Base-by-base conservation (phyloP, 2,797 vertebrate genomes). In the Danio tinwini region DNA sequence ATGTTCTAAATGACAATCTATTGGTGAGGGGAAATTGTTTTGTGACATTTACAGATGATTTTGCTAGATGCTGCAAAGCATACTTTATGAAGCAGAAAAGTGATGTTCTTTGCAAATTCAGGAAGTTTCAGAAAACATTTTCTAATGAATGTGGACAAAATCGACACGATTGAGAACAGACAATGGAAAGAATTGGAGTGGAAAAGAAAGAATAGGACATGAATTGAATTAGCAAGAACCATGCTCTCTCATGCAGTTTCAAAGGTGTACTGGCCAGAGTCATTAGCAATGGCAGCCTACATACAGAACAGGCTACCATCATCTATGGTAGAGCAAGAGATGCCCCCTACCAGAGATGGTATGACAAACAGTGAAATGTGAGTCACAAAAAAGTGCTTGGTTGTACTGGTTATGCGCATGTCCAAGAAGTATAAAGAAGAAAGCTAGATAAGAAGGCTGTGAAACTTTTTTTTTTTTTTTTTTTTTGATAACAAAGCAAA, bases 41-140 rank as follows among this genome's bases (percentile, higher is more conserved):
- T 84, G 80, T 88, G 37, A 84, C 83, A 8, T 88, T 88, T 7
- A 88, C 79, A 9, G 80, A 87, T 85, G 83, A 86, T 2, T 87
- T 56, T 6, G 84, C 78, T 0, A 76, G 80, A 78, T 85, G 70
- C 29, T 59, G 70, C n/a, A 45, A 72, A 8, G n/a, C 72, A 16
- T 72, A 56, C 52, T 58, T 72, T 3, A 40, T 58, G 53, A 72
- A 72, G 17, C 68, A 71, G 5, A 71, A 87, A 10, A 80, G 9
- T 84, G 71, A 89, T 4, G 83, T 78, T 0, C 39, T 80, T 0
- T 63, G 1, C 74, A 86, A 82, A 47, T 84, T 87, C 7, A 72
- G 52, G 12, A 82, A 87, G 19, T 87, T 86, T 78, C 78, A 85
- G 16, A 83, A 21, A 64, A 89, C 39, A 13, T 86, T 87, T 58